A percentile compares a stretch with the other conserved stretches of the same genome.
phyloP scores from a whole-genome alignment of 1,140 invertebrate species.

The Drosophila biarmipes region DNA sequence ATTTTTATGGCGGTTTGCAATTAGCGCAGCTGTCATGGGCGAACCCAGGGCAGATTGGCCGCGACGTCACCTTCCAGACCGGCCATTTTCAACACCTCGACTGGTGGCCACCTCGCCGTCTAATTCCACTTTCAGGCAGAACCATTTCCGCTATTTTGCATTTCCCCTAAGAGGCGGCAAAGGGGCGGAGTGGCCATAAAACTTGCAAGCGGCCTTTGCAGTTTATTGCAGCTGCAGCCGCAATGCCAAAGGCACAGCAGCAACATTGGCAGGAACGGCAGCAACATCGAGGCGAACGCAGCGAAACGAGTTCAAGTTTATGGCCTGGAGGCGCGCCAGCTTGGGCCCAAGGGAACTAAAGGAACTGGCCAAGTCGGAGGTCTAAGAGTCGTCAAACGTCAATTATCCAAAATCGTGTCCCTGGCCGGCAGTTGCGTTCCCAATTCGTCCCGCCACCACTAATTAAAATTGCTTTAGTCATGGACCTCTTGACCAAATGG shows the following conservation, averaged over 20 bases:
- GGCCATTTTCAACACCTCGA: slow-evolving; percentile 73
- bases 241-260: slow-evolving; percentile 25
- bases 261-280: slow-evolving; percentile 15
- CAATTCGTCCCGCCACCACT: slow-evolving; percentile 23
- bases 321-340: slow-evolving; percentile 50
- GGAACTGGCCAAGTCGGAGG: slow-evolving; percentile 24
- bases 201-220: slow-evolving; percentile 38
- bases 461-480: slow-evolving; percentile 48
- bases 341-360: neutral
- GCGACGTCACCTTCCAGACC: slow-evolving; percentile 32
- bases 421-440: slow-evolving; percentile 14
- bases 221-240: slow-evolving; percentile 49
- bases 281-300: slow-evolving; percentile 41
- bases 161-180: slow-evolving; percentile 28
- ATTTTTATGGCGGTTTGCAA: slow-evolving; percentile 78
- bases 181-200: slow-evolving; percentile 46
- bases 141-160: slow-evolving; percentile 77
- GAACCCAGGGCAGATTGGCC: slow-evolving; percentile 34
- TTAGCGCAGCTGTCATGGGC: slow-evolving; percentile 62
- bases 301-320: slow-evolving; percentile 80
- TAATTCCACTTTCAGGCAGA: slow-evolving; percentile 60
- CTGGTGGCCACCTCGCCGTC: slow-evolving; percentile 39
- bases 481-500: slow-evolving; percentile 1
- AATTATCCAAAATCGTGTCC: slow-evolving; percentile 56
- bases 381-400: slow-evolving; percentile 71